A percentile compares a stretch with the other conserved stretches of the same genome.
Conservation (phyloP, 2,797 vertebrate species). For the Labeo calbasu region DNA sequence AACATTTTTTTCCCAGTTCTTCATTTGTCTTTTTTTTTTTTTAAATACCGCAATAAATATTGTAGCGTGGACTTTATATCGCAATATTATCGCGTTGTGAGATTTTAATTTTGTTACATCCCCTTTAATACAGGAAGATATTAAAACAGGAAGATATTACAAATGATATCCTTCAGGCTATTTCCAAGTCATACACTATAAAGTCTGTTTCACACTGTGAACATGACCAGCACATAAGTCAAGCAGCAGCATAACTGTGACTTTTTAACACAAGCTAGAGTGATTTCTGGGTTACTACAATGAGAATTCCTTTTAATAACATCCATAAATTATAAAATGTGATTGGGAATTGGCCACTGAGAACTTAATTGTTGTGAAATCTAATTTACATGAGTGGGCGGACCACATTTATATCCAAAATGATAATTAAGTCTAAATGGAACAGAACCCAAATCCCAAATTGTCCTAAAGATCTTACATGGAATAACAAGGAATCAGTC, state of each 20-base stretch:
- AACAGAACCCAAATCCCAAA: background rate
- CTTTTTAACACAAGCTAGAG: background rate
- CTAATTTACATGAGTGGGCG: background rate
- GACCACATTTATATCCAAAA: conserved; percentile 19
- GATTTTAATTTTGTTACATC: too few relatives aligned
- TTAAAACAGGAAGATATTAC: background rate
- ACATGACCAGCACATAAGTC: background rate
- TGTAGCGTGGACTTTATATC: too few relatives aligned
- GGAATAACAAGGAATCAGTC: background rate
- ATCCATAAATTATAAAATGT: background rate
- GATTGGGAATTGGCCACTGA: background rate
- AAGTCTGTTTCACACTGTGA: background rate
- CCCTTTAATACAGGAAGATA: background rate
- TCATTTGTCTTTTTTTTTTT: too few relatives aligned
- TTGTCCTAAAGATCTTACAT: background rate
- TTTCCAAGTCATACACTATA: conserved; percentile 5
- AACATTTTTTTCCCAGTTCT: too few relatives aligned
- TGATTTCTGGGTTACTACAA: background rate
- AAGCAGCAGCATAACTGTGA: background rate
- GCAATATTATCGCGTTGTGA: too few relatives aligned
- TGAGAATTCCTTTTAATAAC: conserved; percentile 3
- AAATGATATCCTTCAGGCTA: background rate
- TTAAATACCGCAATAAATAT: too few relatives aligned
- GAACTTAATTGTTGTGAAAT: background rate
- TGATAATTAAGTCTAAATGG: conserved; percentile 2